These are phyloP conservation scores for Drosophila aldrichi DNA, from an alignment of 2,888 invertebrate species.

Conservation along the genomic window DNA sequence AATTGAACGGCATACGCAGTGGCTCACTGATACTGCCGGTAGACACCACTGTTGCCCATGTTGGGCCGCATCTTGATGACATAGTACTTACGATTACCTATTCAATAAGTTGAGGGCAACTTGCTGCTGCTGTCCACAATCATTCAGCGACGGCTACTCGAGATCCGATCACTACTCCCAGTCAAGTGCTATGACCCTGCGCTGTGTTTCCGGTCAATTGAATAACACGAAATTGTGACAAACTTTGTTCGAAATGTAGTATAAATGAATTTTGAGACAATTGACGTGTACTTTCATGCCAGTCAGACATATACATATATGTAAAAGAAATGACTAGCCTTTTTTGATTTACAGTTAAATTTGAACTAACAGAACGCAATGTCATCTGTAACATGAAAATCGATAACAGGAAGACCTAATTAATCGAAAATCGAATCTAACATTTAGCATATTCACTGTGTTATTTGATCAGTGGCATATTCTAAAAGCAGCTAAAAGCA, in stretches of 20 bases:
- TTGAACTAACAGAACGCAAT: background rate
- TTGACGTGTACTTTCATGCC: background rate
- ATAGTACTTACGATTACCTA: background rate
- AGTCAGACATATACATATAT: background rate
- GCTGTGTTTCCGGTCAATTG: background rate
- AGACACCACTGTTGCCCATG: constrained; percentile 43
- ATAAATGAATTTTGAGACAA: background rate
- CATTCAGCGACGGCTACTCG: background rate
- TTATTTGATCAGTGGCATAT: too few species aligned
- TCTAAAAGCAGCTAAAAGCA: too few species aligned
- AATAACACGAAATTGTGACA: constrained; percentile 1
- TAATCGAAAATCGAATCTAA: too few species aligned
- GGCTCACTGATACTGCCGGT: constrained; percentile 25
- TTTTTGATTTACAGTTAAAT: background rate
- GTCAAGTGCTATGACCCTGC: background rate
- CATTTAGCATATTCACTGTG: too few species aligned
- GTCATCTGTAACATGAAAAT: too few species aligned
- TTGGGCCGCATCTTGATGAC: constrained; percentile 3
- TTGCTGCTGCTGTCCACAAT: background rate
- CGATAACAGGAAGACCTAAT: too few species aligned
- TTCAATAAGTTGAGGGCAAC: background rate
- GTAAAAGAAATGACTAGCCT: background rate
- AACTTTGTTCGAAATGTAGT: background rate
- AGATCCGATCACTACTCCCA: background rate
- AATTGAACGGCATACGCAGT: background rate